These are phyloP conservation scores for Synaphobranchus kaupii DNA, from an alignment of 2,797 vertebrate species.

Conservation along the genomic window DNA sequence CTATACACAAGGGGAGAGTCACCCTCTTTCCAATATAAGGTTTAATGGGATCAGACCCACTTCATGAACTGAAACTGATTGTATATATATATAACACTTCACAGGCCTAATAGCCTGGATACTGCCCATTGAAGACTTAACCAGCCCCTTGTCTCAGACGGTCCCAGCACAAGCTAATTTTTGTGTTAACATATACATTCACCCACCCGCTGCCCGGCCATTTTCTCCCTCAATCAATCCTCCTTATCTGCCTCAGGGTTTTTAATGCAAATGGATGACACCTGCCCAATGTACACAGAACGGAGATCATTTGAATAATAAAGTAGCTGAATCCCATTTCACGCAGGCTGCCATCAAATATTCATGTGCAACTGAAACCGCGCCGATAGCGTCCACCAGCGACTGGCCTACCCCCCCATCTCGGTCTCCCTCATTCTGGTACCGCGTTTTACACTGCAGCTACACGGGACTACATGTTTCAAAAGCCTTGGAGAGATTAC, in stretches of 20 bases:
- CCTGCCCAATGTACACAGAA: slow-evolving; percentile 14
- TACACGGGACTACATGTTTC: not conserved
- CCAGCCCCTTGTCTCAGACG: not conserved
- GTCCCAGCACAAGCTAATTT: not conserved
- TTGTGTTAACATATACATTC: not conserved
- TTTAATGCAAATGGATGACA: not conserved
- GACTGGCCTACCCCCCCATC: not conserved
- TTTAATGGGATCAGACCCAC: not conserved
- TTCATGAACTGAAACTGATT: not conserved
- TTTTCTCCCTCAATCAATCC: not conserved
- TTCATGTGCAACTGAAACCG: slow-evolving; percentile 22
- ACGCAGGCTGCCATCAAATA: slow-evolving; percentile 16
- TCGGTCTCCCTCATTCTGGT: not conserved
- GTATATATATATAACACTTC: not conserved
- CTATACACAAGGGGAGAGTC: not conserved
- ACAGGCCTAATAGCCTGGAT: not conserved
- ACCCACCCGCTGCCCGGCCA: not conserved
- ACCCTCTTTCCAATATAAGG: not conserved
- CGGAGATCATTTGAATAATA: slow-evolving; percentile 10
- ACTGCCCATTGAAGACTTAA: not conserved
- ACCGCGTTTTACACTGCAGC: not conserved
- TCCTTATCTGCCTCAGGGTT: slow-evolving; percentile 11
- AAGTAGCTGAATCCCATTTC: slow-evolving; percentile 24
- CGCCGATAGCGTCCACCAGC: not conserved
- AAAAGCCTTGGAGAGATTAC: not conserved